phyloP scores from a whole-genome alignment of 2,113 vertebrate species.

The Phaethornis superciliosus region DNA sequence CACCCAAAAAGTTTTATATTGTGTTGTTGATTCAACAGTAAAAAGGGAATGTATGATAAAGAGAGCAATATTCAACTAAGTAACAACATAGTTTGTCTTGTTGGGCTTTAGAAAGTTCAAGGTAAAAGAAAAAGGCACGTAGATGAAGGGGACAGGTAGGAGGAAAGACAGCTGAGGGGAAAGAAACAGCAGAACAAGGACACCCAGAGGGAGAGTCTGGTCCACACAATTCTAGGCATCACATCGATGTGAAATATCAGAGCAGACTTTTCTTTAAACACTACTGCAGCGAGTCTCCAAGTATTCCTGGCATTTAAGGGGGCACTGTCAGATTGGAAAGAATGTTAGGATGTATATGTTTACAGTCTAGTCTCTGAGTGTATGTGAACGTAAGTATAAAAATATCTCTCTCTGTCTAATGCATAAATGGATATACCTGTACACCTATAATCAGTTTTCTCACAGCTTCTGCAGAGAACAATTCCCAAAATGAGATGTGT shows the following conservation, averaged over 20 bases:
- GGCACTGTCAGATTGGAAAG: not conserved
- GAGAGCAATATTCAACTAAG: not conserved
- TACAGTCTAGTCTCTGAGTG: not conserved
- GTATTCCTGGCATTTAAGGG: constrained; percentile 40
- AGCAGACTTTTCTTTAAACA: constrained; percentile 64
- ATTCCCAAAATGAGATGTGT: not conserved
- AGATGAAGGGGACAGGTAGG: constrained; percentile 40
- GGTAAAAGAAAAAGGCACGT: constrained; percentile 41
- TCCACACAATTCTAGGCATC: constrained; percentile 52
- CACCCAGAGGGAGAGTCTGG: constrained; percentile 57
- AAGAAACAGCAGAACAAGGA: constrained; percentile 57
- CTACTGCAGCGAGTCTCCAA: constrained; percentile 17
- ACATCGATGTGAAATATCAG: constrained; percentile 58
- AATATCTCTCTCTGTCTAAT: not conserved
- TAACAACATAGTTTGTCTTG: not conserved
- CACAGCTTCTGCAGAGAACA: not conserved
- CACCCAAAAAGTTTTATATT: not conserved
- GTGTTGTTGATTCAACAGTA: not conserved
- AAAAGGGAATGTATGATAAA: not conserved
- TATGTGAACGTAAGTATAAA: not conserved
- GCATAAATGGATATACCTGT: not conserved
- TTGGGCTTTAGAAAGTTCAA: constrained; percentile 45
- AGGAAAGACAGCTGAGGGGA: constrained; percentile 51
- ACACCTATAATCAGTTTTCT: not conserved
- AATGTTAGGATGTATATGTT: not conserved